These are phyloP conservation scores for Penaeus indicus DNA, from an alignment of 1,140 invertebrate species.

Conservation along the genomic window DNA sequence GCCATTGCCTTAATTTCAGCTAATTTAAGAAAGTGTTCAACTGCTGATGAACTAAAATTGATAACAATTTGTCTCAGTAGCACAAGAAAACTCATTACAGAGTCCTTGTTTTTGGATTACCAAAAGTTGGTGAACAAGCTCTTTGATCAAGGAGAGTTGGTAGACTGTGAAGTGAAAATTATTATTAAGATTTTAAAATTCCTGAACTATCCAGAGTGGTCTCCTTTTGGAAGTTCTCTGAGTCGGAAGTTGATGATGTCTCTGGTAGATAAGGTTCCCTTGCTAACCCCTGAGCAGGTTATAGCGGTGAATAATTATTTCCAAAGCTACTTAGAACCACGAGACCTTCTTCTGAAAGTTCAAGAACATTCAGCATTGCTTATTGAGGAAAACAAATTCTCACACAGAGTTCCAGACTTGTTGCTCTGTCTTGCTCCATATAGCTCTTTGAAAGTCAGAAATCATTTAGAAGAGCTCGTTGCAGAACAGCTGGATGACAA, in stretches of 20 bases:
- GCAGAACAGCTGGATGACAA: constrained; percentile 34
- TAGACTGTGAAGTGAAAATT: constrained; percentile 34
- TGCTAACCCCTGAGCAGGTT: constrained; percentile 26
- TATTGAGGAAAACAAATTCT: not conserved
- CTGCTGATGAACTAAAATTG: constrained; percentile 42
- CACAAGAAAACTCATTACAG: constrained; percentile 40
- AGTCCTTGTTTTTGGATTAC: constrained; percentile 32
- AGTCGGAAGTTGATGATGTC: constrained; percentile 31
- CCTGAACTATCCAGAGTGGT: constrained; percentile 31
- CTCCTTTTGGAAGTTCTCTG: not conserved
- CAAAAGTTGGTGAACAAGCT: constrained; percentile 22
- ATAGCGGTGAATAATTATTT: constrained; percentile 42
- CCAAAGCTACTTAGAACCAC: constrained; percentile 34
- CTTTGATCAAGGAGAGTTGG: constrained; percentile 30
- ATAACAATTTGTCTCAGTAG: constrained; percentile 51
- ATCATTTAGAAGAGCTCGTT: constrained; percentile 40
- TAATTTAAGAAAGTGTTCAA: constrained; percentile 24
- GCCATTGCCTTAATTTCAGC: not conserved
- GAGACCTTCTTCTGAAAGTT: constrained; percentile 30
- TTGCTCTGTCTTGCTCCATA: constrained; percentile 42
- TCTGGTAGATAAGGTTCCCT: constrained; percentile 1
- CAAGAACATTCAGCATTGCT: constrained; percentile 12
- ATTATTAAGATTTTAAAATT: constrained; percentile 46
- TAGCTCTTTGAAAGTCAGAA: constrained; percentile 12
- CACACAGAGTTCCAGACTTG: not conserved